A percentile compares a stretch with the other conserved stretches of the same genome.
Conservation (phyloP, 2,113 vertebrate species). For the Ophthalmolycus amberensis region DNA sequence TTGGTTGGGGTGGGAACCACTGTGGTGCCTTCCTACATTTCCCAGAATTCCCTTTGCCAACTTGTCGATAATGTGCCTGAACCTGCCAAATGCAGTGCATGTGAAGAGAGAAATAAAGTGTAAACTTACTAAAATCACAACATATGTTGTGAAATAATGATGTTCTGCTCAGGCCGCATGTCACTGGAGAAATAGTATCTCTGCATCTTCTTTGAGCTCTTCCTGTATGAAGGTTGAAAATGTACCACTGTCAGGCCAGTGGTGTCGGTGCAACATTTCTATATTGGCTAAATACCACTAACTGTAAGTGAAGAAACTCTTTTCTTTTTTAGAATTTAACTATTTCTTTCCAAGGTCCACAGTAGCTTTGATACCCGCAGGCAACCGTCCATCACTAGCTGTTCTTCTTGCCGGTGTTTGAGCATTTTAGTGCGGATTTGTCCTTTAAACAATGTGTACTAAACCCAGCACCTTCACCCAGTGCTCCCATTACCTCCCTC, state of each 20-base stretch:
- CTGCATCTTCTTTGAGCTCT: not conserved
- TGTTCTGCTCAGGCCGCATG: not conserved
- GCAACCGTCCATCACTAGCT: not conserved
- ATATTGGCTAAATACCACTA: not conserved
- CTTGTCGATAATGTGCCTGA: slow-evolving; percentile 8
- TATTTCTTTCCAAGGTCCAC: not conserved
- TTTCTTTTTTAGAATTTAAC: not conserved
- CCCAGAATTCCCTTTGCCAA: not conserved
- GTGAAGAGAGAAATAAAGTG: not conserved
- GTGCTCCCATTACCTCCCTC: slow-evolving; percentile 52
- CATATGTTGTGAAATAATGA: not conserved
- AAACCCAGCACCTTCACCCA: slow-evolving; percentile 37
- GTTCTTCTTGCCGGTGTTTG: not conserved
- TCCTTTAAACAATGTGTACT: slow-evolving; percentile 20
- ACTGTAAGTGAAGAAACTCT: not conserved
- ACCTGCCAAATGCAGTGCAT: not conserved
- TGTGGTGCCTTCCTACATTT: not conserved
- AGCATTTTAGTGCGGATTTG: slow-evolving; percentile 9
- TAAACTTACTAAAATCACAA: not conserved
- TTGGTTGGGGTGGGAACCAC: not conserved
- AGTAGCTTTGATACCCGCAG: not conserved
- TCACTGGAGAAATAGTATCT: not conserved
- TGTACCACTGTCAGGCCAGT: not conserved
- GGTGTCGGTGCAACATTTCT: not conserved
- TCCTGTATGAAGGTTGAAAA: not conserved